These are phyloP conservation scores for Ceyx cyanopectus DNA, from an alignment of 2,113 vertebrate species.

Conservation along the genomic window DNA sequence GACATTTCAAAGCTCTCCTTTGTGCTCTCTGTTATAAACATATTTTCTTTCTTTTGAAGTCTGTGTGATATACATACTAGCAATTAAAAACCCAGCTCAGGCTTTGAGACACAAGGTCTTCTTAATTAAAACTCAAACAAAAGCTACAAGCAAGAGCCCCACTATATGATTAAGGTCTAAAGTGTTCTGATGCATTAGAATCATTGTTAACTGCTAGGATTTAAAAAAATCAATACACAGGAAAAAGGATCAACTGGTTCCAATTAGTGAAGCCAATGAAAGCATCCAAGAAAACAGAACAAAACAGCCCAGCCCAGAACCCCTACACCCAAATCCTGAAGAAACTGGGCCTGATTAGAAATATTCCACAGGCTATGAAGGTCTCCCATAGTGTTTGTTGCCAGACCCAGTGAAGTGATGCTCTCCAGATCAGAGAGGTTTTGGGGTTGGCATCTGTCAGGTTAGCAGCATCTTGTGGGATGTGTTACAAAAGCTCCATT, in stretches of 20 bases:
- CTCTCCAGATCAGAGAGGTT: not conserved
- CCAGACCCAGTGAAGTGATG: conserved; percentile 31
- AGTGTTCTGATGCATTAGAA: conserved; percentile 92
- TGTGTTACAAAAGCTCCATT: not conserved
- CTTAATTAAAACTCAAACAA: conserved; percentile 99
- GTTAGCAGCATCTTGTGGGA: not conserved
- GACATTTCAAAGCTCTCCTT: conserved; percentile 92
- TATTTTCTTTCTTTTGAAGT: conserved; percentile 94
- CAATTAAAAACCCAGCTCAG: conserved; percentile 93
- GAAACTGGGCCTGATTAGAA: conserved; percentile 66
- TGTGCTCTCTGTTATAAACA: conserved; percentile 91
- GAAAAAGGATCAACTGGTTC: conserved; percentile 83
- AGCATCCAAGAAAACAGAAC: conserved; percentile 47
- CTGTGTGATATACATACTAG: conserved; percentile 92
- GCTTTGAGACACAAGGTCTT: conserved; percentile 90
- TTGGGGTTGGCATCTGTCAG: not conserved
- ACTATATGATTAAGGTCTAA: conserved; percentile 92
- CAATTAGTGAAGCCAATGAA: conserved; percentile 83
- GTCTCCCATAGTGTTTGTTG: conserved; percentile 62
- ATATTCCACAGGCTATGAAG: conserved; percentile 59
- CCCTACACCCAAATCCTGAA: conserved; percentile 42
- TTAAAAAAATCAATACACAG: conserved; percentile 87
- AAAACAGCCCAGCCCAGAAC: not conserved
- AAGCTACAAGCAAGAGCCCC: conserved; percentile 86
- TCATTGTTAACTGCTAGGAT: conserved; percentile 90